Evolutionary conservation across 2,888 invertebrate genomes (phyloP).

Genomic region (Drosophila basisetae): DNA sequence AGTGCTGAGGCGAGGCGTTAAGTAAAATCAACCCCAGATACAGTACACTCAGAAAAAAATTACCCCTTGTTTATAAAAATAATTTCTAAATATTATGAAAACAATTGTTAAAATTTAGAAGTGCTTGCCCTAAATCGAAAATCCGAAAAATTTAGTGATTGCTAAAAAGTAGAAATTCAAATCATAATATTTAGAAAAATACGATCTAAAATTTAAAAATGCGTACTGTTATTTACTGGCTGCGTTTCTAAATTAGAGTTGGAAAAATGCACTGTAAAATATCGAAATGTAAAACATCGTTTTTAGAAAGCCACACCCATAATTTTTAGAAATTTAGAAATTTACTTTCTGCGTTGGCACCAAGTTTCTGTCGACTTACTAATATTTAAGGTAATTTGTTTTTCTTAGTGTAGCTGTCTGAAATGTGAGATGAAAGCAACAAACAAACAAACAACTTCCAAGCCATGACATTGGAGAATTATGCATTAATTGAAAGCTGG

Average conservation of each 20-base stretch:
- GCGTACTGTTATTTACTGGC: not conserved
- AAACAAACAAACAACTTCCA: slow-evolving; percentile 48
- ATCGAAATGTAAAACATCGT: not conserved
- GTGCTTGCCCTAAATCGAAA: not conserved
- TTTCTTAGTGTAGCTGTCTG: not conserved
- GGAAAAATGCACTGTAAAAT: not conserved
- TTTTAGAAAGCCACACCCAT: not conserved
- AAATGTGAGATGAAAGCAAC: slow-evolving; percentile 62
- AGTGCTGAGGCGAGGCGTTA: slow-evolving; percentile 83
- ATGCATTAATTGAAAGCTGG: slow-evolving; percentile 80
- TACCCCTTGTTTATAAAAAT: not conserved
- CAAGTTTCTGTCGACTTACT: not conserved
- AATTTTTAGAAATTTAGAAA: not conserved
- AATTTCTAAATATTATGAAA: not conserved
- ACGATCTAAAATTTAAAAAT: not conserved
- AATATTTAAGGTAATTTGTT: not conserved
- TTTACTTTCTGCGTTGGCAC: not conserved
- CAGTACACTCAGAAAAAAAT: not conserved
- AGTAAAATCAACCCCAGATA: slow-evolving; percentile 73
- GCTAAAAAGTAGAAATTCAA: not conserved
- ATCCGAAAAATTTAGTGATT: too few species aligned
- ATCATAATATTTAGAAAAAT: not conserved
- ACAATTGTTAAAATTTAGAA: not conserved
- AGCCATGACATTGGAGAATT: slow-evolving; percentile 75
- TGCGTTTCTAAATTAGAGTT: not conserved